Evolutionary conservation across 2,113 vertebrate genomes (phyloP), one percentile per base, ranked within the genome.

Genomic region (Myxocyprinus asiaticus): DNA sequence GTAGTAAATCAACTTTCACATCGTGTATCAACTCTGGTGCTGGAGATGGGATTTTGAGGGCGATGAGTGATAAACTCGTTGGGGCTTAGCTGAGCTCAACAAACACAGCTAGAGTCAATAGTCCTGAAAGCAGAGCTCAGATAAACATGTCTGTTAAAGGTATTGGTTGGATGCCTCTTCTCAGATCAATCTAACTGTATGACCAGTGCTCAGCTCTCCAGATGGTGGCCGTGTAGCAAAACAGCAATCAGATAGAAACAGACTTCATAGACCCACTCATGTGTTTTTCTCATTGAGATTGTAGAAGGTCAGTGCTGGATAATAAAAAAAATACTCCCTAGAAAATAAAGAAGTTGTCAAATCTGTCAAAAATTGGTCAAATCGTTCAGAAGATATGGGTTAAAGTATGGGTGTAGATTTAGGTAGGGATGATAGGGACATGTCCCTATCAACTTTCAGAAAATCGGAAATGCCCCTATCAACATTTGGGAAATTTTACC

Each of bases 191-290:
- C 62, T 56, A 53, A 81, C 55, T 56, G 33, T 81, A 14, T 53
- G 6, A 44, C 68, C 63, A n/a, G 51, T n/a, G 61, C 53, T 81
- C 53, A 42, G 33, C 79, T 75, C 62, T 65, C 56, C 53, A 51
- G 53, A 12, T 50, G 88, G 84, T 89, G 90, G 87, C 88, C 90
- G 83, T 83, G 86, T 84, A 83, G 87, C 88, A 87, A 85, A 88
- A 85, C 85, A 79, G 87, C 90, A 89, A 88, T 88, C 90, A 89
- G 88, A 91, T 91, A 90, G 89, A 91, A 87, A 89, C 88, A 90
- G 88, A 90, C 90, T 88, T 85, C 81, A 84, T 88, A 88, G 88
- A 88, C 88, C 69, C 87, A 86, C 88, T 87, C 89, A 87, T 89
- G 89, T 87, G 89, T 87, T 84, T 81, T 87, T 90, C 89, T 87